phyloP scores from a whole-genome alignment of 1,140 invertebrate species.

The Leptopilina clavipes region DNA sequence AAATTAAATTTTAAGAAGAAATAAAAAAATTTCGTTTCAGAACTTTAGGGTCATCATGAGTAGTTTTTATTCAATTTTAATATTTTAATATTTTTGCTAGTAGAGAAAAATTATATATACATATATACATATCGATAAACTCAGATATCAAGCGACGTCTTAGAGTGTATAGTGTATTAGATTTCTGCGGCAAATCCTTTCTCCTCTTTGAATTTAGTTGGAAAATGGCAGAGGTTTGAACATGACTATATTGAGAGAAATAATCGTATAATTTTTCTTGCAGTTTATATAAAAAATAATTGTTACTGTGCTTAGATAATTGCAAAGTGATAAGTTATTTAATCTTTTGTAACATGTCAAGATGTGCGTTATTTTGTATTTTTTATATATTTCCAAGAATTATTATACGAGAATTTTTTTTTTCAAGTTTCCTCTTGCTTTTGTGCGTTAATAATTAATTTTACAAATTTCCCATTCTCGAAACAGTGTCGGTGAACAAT shows the following conservation, averaged over 20 bases:
- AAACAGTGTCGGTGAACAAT: too few relatives aligned
- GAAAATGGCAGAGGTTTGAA: neutral
- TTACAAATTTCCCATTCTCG: too few relatives aligned
- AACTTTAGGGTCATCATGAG: too few relatives aligned
- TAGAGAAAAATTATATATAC: neutral
- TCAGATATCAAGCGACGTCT: neutral
- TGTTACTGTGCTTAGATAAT: neutral
- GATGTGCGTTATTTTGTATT: too few relatives aligned
- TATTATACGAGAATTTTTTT: too few relatives aligned
- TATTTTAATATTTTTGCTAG: too few relatives aligned
- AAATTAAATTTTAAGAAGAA: too few relatives aligned
- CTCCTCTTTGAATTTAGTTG: slow-evolving; percentile 2
- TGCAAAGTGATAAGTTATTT: neutral
- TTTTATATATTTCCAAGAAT: too few relatives aligned
- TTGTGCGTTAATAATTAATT: too few relatives aligned
- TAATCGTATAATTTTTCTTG: neutral
- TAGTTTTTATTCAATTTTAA: too few relatives aligned
- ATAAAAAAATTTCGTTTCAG: too few relatives aligned
- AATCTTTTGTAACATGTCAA: neutral
- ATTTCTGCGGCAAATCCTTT: slow-evolving; percentile 18
- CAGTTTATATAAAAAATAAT: neutral
- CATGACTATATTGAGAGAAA: neutral
- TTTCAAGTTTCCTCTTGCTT: too few relatives aligned
- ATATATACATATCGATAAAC: neutral
- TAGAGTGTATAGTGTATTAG: neutral